Conservation (phyloP, 2,113 vertebrate genomes). For the Tetrao urogallus region DNA sequence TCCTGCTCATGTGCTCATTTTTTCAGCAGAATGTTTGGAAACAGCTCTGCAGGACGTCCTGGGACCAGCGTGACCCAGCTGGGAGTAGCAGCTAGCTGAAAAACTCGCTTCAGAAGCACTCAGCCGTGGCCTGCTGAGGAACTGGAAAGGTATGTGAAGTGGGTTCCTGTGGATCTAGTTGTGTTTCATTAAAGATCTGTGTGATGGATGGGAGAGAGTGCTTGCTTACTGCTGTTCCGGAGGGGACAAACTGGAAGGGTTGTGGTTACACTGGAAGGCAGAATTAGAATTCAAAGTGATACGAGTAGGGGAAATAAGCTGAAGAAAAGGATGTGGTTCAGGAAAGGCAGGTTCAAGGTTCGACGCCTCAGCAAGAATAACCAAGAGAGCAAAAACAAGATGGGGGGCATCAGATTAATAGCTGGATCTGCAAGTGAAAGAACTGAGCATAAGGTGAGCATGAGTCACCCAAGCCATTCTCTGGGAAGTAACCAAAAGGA, state of each 20-base stretch:
- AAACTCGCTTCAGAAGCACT: neutral
- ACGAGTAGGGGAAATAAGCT: neutral
- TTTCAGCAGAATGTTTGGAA: neutral
- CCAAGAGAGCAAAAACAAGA: neutral
- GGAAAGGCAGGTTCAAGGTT: neutral
- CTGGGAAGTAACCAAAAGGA: neutral
- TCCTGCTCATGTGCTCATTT: fast-evolving
- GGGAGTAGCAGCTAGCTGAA: neutral
- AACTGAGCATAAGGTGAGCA: neutral
- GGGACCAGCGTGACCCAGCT: neutral
- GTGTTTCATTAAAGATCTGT: conserved; percentile 13
- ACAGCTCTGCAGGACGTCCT: neutral
- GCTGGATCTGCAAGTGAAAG: neutral
- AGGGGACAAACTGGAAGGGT: neutral
- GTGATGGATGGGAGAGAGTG: neutral
- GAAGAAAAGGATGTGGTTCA: neutral
- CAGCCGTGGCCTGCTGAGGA: neutral
- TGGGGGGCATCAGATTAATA: neutral
- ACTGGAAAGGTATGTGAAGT: neutral
- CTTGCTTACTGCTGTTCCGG: neutral
- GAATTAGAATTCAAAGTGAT: neutral
- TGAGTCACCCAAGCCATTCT: neutral
- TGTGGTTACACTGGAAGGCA: neutral
- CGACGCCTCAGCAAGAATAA: neutral
- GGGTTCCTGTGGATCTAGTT: neutral